Conservation (phyloP, 2,888 invertebrate genomes). For the Cyrtodaria siliqua region DNA sequence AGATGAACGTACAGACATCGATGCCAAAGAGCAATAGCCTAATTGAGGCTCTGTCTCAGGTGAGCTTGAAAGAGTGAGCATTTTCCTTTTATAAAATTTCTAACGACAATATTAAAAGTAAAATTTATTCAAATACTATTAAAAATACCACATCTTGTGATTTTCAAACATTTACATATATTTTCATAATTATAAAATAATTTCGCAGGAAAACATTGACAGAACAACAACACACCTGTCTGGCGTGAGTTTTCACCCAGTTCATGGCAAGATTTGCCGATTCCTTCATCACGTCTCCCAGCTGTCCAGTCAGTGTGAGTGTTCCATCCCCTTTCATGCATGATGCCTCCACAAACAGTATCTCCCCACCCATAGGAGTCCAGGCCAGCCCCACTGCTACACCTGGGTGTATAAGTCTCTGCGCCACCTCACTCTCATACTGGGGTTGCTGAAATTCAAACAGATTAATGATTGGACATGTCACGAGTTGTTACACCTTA, state of each 20-base stretch:
- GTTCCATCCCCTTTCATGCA: slow-evolving; percentile 87
- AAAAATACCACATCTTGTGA: too few relatives aligned
- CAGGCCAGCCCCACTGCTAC: slow-evolving; percentile 88
- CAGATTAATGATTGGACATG: too few relatives aligned
- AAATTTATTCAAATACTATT: too few relatives aligned
- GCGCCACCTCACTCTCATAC: slow-evolving; percentile 86
- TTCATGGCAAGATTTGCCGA: slow-evolving; percentile 88
- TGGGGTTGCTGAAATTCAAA: slow-evolving; percentile 84
- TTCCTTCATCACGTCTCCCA: slow-evolving; percentile 88
- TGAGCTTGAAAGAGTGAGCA: too few relatives aligned
- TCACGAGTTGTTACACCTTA: too few relatives aligned
- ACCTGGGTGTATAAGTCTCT: slow-evolving; percentile 86
- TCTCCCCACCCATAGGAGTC: slow-evolving; percentile 87
- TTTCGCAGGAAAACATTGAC: background rate
- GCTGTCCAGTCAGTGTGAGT: slow-evolving; percentile 87
- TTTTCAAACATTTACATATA: too few relatives aligned
- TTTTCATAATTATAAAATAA: background rate
- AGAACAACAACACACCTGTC: too few relatives aligned
- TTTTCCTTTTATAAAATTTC: too few relatives aligned
- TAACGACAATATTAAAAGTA: too few relatives aligned
- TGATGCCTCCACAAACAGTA: slow-evolving; percentile 87
- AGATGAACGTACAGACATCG: too few relatives aligned
- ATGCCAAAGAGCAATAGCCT: too few relatives aligned
- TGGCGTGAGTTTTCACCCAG: slow-evolving; percentile 87
- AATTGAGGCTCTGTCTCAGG: too few relatives aligned